Conservation (phyloP, 2,888 invertebrate genomes). For the Blastobasis lacticolella region DNA sequence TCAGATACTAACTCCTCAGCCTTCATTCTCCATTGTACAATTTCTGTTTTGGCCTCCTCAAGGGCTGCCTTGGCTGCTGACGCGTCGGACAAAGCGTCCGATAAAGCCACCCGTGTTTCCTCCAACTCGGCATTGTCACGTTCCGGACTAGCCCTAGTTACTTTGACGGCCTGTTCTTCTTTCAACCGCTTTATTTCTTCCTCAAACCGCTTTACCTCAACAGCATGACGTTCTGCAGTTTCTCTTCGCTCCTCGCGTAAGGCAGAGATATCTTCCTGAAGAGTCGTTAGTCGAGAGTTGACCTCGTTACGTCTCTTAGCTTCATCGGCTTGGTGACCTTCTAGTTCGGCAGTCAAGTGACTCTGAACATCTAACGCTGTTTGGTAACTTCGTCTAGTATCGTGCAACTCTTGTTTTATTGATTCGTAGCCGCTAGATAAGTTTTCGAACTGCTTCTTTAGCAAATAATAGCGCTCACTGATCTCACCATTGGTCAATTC, state of each 20-base stretch:
- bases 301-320: slow-evolving; percentile 39
- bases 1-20: slow-evolving; percentile 48
- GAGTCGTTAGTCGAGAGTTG: slow-evolving; percentile 34
- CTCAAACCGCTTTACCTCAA: slow-evolving; percentile 46
- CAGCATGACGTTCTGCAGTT: slow-evolving; percentile 38
- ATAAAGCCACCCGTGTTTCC: slow-evolving; percentile 39
- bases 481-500: slow-evolving; percentile 55
- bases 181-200: slow-evolving; percentile 44
- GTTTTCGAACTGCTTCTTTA: slow-evolving; percentile 57
- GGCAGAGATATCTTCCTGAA: slow-evolving; percentile 56
- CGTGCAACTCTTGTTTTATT: slow-evolving; percentile 61
- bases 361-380: slow-evolving; percentile 61
- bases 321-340: slow-evolving; percentile 52
- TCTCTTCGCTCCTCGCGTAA: slow-evolving; percentile 48
- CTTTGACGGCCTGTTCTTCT: slow-evolving; percentile 42
- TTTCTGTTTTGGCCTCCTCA: slow-evolving; percentile 42
- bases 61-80: slow-evolving; percentile 39
- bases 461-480: slow-evolving; percentile 50
- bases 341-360: slow-evolving; percentile 56
- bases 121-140: slow-evolving; percentile 52
- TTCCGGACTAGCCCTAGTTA: slow-evolving; percentile 38
- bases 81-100: slow-evolving; percentile 39
- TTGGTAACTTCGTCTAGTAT: slow-evolving; percentile 53
- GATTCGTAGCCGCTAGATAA: slow-evolving; percentile 48
- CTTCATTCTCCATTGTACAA: slow-evolving; percentile 46